Evolutionary conservation across 2,888 invertebrate species (phyloP).

Genomic region (Busseola fusca): DNA sequence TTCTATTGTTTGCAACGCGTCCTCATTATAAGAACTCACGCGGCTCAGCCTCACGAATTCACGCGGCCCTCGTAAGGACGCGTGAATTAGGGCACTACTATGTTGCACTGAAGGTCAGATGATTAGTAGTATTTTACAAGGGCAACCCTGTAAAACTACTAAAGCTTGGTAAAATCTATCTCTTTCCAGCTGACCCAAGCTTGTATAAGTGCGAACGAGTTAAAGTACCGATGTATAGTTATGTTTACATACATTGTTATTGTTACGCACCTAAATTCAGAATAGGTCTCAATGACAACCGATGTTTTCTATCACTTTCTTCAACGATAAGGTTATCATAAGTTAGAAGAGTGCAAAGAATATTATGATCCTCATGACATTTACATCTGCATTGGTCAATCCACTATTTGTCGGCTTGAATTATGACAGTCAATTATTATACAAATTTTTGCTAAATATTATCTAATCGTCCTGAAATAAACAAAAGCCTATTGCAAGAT

Average conservation of each 20-base stretch:
- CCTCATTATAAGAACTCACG: no score
- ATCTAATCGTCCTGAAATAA: constrained; percentile 12
- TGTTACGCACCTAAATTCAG: constrained; percentile 25
- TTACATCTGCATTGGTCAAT: background rate
- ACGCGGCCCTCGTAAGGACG: no score
- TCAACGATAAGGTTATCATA: fast-evolving
- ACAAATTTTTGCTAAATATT: constrained; percentile 31
- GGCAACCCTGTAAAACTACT: constrained; percentile 33
- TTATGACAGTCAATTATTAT: constrained; percentile 37
- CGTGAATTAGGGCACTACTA: no score
- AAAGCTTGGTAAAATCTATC: constrained; percentile 33
- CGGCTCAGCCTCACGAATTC: no score
- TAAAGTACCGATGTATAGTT: constrained; percentile 37
- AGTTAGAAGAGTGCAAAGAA: constrained; percentile 15
- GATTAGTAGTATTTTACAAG: constrained; percentile 20
- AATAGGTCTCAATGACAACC: constrained; percentile 14
- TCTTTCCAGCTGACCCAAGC: background rate
- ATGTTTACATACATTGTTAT: constrained; percentile 57
- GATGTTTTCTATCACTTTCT: constrained; percentile 4
- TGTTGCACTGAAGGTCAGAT: constrained; percentile 6
- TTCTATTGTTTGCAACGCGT: no score
- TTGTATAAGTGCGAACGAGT: constrained; percentile 10
- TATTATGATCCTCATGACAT: background rate
- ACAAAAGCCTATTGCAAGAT: constrained; percentile 4
- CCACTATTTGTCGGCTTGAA: constrained; percentile 33